A percentile compares a stretch with the other conserved stretches of the same genome.
phyloP scores from a whole-genome alignment of 2,797 vertebrate genomes.

The Chaunax sp. region DNA sequence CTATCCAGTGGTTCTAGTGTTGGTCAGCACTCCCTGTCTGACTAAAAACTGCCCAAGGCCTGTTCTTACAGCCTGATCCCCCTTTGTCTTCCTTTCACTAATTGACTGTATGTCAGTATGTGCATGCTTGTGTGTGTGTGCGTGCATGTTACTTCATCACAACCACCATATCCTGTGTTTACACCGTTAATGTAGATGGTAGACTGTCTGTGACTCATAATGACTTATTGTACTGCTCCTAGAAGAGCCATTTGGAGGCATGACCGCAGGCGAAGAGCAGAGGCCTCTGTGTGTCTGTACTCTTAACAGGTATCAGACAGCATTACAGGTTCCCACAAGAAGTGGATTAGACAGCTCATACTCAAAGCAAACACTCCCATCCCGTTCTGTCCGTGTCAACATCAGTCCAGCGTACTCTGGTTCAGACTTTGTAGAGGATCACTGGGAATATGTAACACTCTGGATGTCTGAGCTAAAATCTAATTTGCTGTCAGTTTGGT shows the following conservation, averaged over 20 bases:
- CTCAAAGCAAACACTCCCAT: constrained; percentile 74
- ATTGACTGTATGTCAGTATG: constrained; percentile 31
- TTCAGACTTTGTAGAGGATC: constrained; percentile 32
- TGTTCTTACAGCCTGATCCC: constrained; percentile 46
- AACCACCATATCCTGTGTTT: constrained; percentile 70
- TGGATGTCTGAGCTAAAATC: constrained; percentile 20
- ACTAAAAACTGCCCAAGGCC: constrained; percentile 59
- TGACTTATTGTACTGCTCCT: constrained; percentile 61
- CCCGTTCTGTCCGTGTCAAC: constrained; percentile 45
- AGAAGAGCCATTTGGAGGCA: constrained; percentile 39
- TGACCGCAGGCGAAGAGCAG: constrained; percentile 53
- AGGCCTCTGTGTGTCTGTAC: constrained; percentile 63
- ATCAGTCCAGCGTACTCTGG: constrained; percentile 29
- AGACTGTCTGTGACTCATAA: constrained; percentile 73
- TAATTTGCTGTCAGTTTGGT: constrained; percentile 49
- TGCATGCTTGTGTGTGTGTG: constrained; percentile 12
- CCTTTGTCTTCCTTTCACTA: constrained; percentile 52
- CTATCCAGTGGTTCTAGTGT: constrained; percentile 14
- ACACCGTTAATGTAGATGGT: constrained; percentile 48
- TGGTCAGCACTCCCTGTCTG: constrained; percentile 43
- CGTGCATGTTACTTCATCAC: constrained; percentile 22
- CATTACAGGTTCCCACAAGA: constrained; percentile 81
- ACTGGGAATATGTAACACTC: constrained; percentile 43
- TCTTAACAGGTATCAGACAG: constrained; percentile 79
- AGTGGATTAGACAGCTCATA: constrained; percentile 74